Evolutionary conservation across 2,797 vertebrate genomes (phyloP).

Genomic region (Lepus oiostolus): DNA sequence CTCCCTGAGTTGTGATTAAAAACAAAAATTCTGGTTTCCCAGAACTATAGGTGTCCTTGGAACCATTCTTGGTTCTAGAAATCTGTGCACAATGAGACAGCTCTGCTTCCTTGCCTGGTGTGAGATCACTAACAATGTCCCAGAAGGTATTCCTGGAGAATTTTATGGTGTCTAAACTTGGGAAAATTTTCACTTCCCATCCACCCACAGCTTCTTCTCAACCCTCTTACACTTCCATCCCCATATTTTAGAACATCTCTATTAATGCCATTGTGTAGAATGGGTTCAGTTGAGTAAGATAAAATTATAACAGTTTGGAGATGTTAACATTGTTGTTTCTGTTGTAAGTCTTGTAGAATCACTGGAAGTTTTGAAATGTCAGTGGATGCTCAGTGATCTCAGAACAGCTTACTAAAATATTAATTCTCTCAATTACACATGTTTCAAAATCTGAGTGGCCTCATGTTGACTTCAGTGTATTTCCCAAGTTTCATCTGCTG

Average conservation of each 20-base stretch:
- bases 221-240: background rate
- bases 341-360: background rate
- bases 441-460: background rate
- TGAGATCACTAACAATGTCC: background rate
- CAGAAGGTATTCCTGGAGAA: background rate
- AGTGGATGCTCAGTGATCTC: background rate
- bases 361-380: background rate
- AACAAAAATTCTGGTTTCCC: background rate
- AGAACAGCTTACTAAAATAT: background rate
- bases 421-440: background rate
- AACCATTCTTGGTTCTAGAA: background rate
- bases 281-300: background rate
- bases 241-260: background rate
- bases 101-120: background rate
- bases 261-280: background rate
- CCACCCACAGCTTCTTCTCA: background rate
- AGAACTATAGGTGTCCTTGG: background rate
- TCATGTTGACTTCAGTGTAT: slow-evolving; percentile 34
- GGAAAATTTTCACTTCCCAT: background rate
- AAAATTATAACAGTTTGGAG: background rate
- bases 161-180: background rate
- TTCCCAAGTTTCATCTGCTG: background rate
- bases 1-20: background rate
- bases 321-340: background rate
- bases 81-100: background rate